These are phyloP conservation scores for Tethya wilhelma DNA, from an alignment of 37 sponge, comb jelly and placozoan genomes.

Conservation along the genomic window DNA sequence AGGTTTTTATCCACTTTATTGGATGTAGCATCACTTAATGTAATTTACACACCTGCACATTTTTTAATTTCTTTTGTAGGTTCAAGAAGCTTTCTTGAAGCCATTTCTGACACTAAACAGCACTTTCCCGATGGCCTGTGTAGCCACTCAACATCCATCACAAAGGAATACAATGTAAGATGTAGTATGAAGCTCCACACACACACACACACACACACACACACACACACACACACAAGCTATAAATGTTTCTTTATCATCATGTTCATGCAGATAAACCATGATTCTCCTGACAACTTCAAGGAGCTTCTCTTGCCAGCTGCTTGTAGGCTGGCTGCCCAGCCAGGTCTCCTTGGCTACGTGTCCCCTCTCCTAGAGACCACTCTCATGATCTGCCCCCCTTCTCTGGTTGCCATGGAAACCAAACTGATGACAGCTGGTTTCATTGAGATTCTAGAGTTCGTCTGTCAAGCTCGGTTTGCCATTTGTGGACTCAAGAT, in stretches of 20 bases:
- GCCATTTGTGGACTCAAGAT: slow-evolving; percentile 22
- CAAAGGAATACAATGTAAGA: slow-evolving; percentile 31
- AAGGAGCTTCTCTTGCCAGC: background rate
- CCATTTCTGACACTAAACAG: slow-evolving; percentile 30
- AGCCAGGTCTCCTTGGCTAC: background rate
- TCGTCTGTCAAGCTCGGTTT: slow-evolving; percentile 19
- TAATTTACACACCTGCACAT: background rate
- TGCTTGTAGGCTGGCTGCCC: background rate
- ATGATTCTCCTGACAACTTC: background rate
- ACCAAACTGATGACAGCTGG: background rate
- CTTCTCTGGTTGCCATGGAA: background rate
- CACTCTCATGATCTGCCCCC: slow-evolving; percentile 35
- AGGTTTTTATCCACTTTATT: too few relatives aligned
- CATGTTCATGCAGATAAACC: slow-evolving; percentile 2
- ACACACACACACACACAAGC: too few relatives aligned
- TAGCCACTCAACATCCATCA: background rate
- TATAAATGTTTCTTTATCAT: too few relatives aligned
- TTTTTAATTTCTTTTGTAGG: slow-evolving; percentile 7
- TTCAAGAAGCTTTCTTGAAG: slow-evolving; percentile 32
- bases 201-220: too few relatives aligned
- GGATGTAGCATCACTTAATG: too few relatives aligned
- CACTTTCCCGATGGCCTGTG: slow-evolving; percentile 63
- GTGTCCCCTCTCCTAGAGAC: slow-evolving; percentile 53
- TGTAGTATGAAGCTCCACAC: too few relatives aligned
- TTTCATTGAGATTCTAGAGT: slow-evolving; percentile 27